Conservation (phyloP, 2,888 invertebrate genomes). For the Stenotaenia linearis region DNA sequence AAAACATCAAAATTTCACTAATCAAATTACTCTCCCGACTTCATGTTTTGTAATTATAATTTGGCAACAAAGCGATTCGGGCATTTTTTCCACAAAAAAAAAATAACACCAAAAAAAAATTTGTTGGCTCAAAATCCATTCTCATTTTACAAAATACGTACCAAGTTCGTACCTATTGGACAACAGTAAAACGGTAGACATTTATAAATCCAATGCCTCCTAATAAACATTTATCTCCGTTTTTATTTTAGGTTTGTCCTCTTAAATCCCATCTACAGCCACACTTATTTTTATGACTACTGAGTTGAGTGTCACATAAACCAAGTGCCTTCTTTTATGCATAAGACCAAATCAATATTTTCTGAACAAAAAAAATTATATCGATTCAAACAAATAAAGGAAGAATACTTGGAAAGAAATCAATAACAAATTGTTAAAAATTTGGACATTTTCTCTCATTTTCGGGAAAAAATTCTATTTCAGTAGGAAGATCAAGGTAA, state of each 20-base stretch:
- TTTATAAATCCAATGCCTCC: not conserved
- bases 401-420: not conserved
- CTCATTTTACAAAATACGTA: no score
- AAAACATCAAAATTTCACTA: no score
- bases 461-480: no score
- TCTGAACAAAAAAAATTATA: not conserved
- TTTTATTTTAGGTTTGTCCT: not conserved
- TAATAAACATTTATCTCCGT: not conserved
- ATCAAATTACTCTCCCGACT: no score
- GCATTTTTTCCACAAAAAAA: no score
- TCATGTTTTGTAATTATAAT: no score
- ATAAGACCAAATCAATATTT: constrained; percentile 10
- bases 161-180: no score
- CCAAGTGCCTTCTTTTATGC: not conserved
- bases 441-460: not conserved
- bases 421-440: not conserved
- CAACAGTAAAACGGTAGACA: not conserved
- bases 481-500: not conserved
- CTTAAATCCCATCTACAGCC: constrained; percentile 12
- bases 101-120: no score
- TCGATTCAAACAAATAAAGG: not conserved
- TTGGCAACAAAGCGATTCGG: no score
- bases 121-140: no score
- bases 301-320: constrained; percentile 21
- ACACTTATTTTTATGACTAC: constrained; percentile 2